Conservation (phyloP, 2,113 vertebrate species). For the Corythornis cristatus region DNA sequence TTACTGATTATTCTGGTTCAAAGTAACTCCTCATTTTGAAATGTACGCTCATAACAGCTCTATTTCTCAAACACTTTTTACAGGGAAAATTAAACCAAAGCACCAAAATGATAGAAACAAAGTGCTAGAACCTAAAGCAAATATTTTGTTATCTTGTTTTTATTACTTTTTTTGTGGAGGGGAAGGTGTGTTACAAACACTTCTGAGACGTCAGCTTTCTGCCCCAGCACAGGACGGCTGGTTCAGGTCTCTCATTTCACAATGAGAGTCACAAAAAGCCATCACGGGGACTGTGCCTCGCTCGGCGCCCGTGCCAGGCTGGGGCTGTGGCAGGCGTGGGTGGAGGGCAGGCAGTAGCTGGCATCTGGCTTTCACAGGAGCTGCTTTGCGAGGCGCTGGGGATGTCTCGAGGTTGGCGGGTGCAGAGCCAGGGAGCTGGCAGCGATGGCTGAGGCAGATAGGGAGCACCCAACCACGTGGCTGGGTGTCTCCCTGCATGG, state of each 20-base stretch:
- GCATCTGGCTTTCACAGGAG: not conserved
- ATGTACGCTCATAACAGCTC: not conserved
- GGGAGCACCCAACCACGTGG: not conserved
- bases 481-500: not conserved
- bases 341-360: not conserved
- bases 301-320: not conserved
- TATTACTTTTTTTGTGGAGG: too few relatives aligned
- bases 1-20: not conserved
- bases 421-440: not conserved
- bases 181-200: not conserved
- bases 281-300: rapidly evolving
- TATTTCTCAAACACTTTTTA: not conserved
- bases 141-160: not conserved
- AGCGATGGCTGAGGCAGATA: conserved; percentile 27
- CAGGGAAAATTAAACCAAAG: not conserved
- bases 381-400: not conserved
- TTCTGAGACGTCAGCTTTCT: rapidly evolving
- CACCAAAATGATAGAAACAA: not conserved
- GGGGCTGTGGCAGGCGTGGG: not conserved
- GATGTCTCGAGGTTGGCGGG: not conserved
- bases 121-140: not conserved
- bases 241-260: not conserved
- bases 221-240: rapidly evolving
- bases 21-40: not conserved
- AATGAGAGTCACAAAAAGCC: not conserved